Evolutionary conservation across 1,140 invertebrate genomes (phyloP).

Genomic region (Drosophila repletoides): DNA sequence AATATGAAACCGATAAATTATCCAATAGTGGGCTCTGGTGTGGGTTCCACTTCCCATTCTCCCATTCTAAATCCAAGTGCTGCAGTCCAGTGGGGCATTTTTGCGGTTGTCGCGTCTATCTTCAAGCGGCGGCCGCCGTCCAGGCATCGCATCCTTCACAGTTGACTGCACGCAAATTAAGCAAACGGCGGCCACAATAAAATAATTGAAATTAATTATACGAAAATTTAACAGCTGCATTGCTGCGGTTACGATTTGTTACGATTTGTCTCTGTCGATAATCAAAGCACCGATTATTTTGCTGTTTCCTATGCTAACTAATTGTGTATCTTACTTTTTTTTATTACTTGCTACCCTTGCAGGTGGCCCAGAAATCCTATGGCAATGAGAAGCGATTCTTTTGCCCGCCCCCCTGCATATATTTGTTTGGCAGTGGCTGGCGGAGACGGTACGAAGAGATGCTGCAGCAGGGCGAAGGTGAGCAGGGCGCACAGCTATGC

Average conservation of each 20-base stretch:
- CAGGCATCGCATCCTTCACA: constrained; percentile 75
- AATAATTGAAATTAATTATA: constrained; percentile 81
- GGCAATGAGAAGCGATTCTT: constrained; percentile 99
- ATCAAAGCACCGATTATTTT: constrained; percentile 48
- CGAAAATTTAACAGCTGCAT: constrained; percentile 73
- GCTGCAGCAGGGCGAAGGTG: constrained; percentile 93
- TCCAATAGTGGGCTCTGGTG: not conserved
- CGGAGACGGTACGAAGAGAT: constrained; percentile 95
- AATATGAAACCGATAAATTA: too few relatives aligned
- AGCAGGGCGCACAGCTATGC: constrained; percentile 95
- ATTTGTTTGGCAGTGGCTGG: constrained; percentile 99
- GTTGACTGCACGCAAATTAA: constrained; percentile 73
- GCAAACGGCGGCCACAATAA: constrained; percentile 68
- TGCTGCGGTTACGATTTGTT: constrained; percentile 65
- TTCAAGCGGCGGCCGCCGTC: constrained; percentile 62
- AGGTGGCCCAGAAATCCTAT: constrained; percentile 99
- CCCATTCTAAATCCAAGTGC: constrained; percentile 6
- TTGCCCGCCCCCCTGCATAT: constrained; percentile 99
- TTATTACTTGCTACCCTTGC: not conserved
- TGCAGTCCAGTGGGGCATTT: constrained; percentile 44
- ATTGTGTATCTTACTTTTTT: not conserved
- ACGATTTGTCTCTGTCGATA: constrained; percentile 63
- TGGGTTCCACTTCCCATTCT: not conserved
- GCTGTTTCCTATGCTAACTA: constrained; percentile 21
- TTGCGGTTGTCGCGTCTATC: constrained; percentile 61